Conservation (phyloP, 2,797 vertebrate genomes). For the Carcharodon carcharias region DNA sequence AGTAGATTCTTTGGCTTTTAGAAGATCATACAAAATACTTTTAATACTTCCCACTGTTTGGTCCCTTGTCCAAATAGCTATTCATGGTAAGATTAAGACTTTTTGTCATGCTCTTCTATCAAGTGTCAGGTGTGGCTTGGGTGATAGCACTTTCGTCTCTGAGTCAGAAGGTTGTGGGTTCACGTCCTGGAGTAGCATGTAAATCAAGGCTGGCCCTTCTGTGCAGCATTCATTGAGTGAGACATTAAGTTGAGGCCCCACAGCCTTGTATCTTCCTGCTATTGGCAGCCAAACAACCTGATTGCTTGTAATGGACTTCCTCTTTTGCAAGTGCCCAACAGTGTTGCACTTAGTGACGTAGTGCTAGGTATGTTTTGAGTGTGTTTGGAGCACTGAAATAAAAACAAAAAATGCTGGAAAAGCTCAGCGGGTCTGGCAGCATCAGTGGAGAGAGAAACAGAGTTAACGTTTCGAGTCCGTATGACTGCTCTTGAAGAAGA, state of each 20-base stretch:
- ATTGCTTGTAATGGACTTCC: neutral
- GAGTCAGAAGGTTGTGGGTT: too few relatives aligned
- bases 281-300: neutral
- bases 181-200: too few relatives aligned
- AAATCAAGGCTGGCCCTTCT: too few relatives aligned
- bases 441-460: too few relatives aligned
- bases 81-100: neutral
- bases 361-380: neutral
- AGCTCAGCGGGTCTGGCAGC: too few relatives aligned
- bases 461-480: too few relatives aligned
- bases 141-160: too few relatives aligned
- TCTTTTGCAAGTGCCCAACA: neutral
- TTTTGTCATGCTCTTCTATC: neutral
- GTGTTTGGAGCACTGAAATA: neutral
- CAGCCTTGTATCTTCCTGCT: neutral
- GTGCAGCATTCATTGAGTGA: too few relatives aligned
- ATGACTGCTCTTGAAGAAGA: too few relatives aligned
- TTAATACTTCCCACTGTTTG: neutral
- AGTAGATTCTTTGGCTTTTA: neutral
- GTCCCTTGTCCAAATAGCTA: neutral
- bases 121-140: neutral
- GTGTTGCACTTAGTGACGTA: neutral
- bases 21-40: neutral
- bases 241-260: too few relatives aligned
- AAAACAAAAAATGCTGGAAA: too few relatives aligned